Evolutionary conservation across 1,140 invertebrate species (phyloP).

Genomic region (Nixonia krombeini): DNA sequence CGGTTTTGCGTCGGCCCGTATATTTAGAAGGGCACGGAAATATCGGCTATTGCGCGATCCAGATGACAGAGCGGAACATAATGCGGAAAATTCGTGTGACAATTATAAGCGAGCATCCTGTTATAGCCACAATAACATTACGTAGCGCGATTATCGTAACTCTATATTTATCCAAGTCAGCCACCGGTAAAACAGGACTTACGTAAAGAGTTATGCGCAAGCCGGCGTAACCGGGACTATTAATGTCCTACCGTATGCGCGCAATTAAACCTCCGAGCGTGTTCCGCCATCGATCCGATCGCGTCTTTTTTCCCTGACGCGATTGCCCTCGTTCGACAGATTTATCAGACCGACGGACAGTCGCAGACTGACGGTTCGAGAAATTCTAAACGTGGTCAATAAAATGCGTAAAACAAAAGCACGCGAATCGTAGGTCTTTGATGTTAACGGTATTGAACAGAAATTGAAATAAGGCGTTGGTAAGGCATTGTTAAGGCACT

Average conservation of each 20-base stretch:
- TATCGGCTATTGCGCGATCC: slow-evolving; percentile 23
- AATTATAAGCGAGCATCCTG: slow-evolving; percentile 45
- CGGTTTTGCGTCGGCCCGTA: neutral
- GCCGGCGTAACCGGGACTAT: slow-evolving; percentile 33
- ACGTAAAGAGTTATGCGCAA: slow-evolving; percentile 42
- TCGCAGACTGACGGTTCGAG: too few species aligned
- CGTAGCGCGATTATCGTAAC: slow-evolving; percentile 37
- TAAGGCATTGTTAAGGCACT: too few species aligned
- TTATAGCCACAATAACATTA: slow-evolving; percentile 50
- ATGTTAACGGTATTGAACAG: too few species aligned
- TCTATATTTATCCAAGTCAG: slow-evolving; percentile 43
- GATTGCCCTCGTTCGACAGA: too few species aligned
- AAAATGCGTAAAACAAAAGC: too few species aligned
- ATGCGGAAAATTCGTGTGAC: slow-evolving; percentile 43
- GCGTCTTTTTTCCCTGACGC: too few species aligned
- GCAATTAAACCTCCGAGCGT: slow-evolving; percentile 27
- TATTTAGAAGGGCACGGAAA: slow-evolving; percentile 12
- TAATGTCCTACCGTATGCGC: slow-evolving; percentile 29
- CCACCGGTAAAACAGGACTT: slow-evolving; percentile 42
- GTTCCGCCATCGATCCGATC: slow-evolving; percentile 25
- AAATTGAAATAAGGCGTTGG: too few species aligned
- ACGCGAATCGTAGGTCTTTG: too few species aligned
- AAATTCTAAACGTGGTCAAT: too few species aligned
- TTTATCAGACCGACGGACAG: too few species aligned
- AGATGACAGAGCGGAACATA: slow-evolving; percentile 42